phyloP scores from a whole-genome alignment of 2,888 invertebrate species.

The Troides helena region DNA sequence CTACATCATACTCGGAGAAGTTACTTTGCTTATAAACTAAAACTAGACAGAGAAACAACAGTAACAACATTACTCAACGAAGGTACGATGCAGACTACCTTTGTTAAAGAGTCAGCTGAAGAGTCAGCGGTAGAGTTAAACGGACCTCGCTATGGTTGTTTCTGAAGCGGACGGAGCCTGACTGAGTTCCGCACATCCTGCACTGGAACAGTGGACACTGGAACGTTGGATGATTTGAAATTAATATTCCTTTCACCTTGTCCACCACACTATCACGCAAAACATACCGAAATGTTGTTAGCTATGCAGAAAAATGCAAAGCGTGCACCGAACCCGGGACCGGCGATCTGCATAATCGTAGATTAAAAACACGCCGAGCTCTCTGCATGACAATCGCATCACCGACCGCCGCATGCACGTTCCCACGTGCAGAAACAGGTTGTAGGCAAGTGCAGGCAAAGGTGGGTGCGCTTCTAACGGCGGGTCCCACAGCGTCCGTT shows the following conservation, averaged over 20 bases:
- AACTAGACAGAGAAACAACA: too few species aligned
- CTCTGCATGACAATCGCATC: slow-evolving; percentile 58
- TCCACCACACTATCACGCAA: not conserved
- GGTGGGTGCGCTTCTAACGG: slow-evolving; percentile 56
- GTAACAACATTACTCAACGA: too few species aligned
- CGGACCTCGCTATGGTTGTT: too few species aligned
- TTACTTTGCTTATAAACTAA: too few species aligned
- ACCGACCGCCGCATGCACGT: slow-evolving; percentile 42
- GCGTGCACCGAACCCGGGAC: slow-evolving; percentile 42
- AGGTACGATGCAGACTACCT: too few species aligned
- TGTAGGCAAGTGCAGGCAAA: slow-evolving; percentile 62
- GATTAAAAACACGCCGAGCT: slow-evolving; percentile 55
- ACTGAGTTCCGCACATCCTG: too few species aligned
- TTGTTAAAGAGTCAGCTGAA: too few species aligned
- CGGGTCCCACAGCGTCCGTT: slow-evolving; percentile 50
- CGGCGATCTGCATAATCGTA: slow-evolving; percentile 63
- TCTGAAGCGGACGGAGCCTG: too few species aligned
- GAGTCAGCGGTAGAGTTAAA: too few species aligned
- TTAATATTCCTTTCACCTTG: not conserved
- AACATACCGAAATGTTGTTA: slow-evolving; percentile 26
- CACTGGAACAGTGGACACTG: too few species aligned
- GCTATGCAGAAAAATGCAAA: slow-evolving; percentile 49
- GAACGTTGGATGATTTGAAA: not conserved
- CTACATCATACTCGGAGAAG: too few species aligned
- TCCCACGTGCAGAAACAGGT: slow-evolving; percentile 59